Base-by-base conservation (phyloP, 1,140 invertebrate genomes). In the Globodera ellingtonae region DNA sequence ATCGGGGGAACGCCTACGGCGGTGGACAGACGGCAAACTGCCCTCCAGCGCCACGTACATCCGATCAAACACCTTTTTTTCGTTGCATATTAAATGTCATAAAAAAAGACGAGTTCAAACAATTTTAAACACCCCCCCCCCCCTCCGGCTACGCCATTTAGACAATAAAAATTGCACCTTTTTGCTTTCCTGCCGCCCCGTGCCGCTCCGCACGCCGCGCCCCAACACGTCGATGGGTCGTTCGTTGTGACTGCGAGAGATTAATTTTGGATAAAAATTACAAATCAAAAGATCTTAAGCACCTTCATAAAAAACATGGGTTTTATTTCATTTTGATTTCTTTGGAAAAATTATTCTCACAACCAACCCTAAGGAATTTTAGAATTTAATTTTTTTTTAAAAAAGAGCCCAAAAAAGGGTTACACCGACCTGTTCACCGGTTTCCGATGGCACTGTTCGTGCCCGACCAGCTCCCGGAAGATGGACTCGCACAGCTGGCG, bases 141-240 rank as follows among this genome's bases (percentile, higher is more conserved):
- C 3, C 35, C 35, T 2, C 35, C 3, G 35, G 35, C 35, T 35
- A 35, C 35, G 1, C 35, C 35, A 35, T 2, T 35, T 35, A 0
- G 35, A 59, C 56, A 59, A 15, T 59, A 10, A 59, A 18, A 59
- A 59, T 15, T 6, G 4, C 15, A 18, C 56, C 56, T 77, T 69
- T 50, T 62, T 46, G 67, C 18, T 76, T 18, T 76, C 62, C 10
- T 66, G 75, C 67, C 69, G 52, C 10, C 56, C 56, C 15, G 56
- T 15, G 48, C 75, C 65, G 52, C 75, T 59, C 67, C 69, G 52
- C 13, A 56, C 59, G 0, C 62, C 62, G 8, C 62, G 48, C 18
- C 75, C 75, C 24, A 77, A 46, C 9, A 77, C 65, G 65, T 77
- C 75, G 48, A 77, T 47, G 24, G 75, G 75, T 21, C 69, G 65